A percentile compares a stretch with the other conserved stretches of the same genome.
These are phyloP conservation scores for Trichogramma evanescens DNA, from an alignment of 2,888 invertebrate genomes.

Conservation along the genomic window DNA sequence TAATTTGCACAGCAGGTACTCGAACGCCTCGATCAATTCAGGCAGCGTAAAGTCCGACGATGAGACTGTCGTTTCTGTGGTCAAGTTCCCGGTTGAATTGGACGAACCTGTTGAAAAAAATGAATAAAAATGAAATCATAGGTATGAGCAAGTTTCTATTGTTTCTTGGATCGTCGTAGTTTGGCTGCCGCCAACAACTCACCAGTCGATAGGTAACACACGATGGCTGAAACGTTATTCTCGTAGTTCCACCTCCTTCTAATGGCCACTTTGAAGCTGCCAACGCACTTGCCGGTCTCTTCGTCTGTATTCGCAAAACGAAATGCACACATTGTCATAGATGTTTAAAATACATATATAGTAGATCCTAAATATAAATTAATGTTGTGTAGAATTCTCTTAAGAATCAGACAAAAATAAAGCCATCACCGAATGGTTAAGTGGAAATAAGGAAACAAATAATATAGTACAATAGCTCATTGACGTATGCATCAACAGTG, in stretches of 20 bases:
- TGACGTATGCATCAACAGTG: too few relatives aligned
- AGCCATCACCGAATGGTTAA: not conserved
- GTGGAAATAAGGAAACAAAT: not conserved
- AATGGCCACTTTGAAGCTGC: conserved; percentile 75
- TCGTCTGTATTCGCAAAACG: conserved; percentile 58
- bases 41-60: conserved; percentile 47
- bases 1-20: conserved; percentile 53
- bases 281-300: conserved; percentile 81
- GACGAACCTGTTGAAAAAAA: conserved; percentile 36
- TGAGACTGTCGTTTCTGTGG: conserved; percentile 37
- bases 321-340: not conserved
- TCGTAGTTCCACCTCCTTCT: conserved; percentile 84
- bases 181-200: conserved; percentile 23
- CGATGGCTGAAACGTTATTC: conserved; percentile 77
- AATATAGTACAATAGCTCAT: too few relatives aligned
- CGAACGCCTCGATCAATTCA: conserved; percentile 53
- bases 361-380: too few relatives aligned
- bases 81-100: conserved; percentile 42
- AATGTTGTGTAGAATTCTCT: too few relatives aligned
- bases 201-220: conserved; percentile 75
- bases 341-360: not conserved
- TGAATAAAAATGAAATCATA: conserved; percentile 7
- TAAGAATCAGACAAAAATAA: not conserved
- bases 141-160: not conserved
- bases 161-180: not conserved